A percentile compares a stretch with the other conserved stretches of the same genome.
Evolutionary conservation across 2,797 vertebrate genomes (phyloP).

Genomic region (Eulemur mongoz): DNA sequence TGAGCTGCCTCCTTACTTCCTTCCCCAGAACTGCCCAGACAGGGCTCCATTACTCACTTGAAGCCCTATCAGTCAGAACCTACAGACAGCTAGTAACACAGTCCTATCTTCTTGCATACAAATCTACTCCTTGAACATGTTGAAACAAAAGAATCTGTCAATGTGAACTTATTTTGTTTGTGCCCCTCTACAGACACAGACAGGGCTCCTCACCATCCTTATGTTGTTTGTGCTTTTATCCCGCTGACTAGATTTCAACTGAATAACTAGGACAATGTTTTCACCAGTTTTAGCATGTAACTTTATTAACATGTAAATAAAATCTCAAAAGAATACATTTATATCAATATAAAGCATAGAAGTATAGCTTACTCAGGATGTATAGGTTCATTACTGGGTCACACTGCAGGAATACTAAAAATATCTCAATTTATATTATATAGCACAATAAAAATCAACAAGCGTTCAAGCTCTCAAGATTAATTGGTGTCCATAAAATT

Average conservation of each 20-base stretch:
- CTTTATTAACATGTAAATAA: constrained; percentile 71
- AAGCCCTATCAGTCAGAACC: neutral
- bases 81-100: neutral
- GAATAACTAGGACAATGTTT: constrained; percentile 68
- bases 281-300: constrained; percentile 63
- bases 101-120: neutral
- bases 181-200: neutral
- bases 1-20: neutral
- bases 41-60: neutral
- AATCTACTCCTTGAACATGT: constrained; percentile 1
- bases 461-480: constrained; percentile 46
- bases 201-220: neutral
- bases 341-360: constrained; percentile 57
- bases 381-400: constrained; percentile 50
- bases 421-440: constrained; percentile 57
- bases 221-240: constrained; percentile 20
- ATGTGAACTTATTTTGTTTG: constrained; percentile 15
- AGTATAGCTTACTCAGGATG: constrained; percentile 54
- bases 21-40: neutral
- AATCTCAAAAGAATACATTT: constrained; percentile 59
- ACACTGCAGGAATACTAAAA: constrained; percentile 60
- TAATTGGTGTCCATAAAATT: constrained; percentile 48
- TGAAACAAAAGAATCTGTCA: constrained; percentile 42
- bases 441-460: constrained; percentile 49
- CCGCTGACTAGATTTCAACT: constrained; percentile 52